These are phyloP conservation scores for Engraulis encrasicolus DNA, from an alignment of 2,113 vertebrate species.

Conservation along the genomic window DNA sequence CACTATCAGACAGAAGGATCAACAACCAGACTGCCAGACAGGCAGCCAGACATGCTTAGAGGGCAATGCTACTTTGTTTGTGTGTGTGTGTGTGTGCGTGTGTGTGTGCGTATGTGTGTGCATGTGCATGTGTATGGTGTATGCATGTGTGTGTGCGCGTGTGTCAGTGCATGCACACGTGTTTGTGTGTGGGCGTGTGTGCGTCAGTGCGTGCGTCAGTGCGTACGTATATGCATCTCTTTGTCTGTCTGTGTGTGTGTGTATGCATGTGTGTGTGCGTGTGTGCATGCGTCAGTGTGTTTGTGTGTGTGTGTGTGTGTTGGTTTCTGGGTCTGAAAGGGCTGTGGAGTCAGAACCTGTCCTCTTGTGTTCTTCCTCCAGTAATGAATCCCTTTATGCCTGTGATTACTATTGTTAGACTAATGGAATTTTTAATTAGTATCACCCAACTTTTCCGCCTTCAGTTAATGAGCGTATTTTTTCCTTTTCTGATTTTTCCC, in stretches of 20 bases:
- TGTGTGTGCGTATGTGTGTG: too few relatives aligned
- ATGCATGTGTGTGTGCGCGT: too few relatives aligned
- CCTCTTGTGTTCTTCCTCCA: slow-evolving; percentile 38
- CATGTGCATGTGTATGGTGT: too few relatives aligned
- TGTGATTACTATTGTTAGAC: slow-evolving; percentile 69
- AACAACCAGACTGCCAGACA: neutral
- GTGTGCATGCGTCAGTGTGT: too few relatives aligned
- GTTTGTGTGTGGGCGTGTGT: too few relatives aligned
- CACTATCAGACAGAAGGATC: neutral
- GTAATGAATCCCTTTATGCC: slow-evolving; percentile 62
- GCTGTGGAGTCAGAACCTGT: slow-evolving; percentile 51
- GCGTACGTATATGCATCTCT: neutral
- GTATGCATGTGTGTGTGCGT: too few relatives aligned
- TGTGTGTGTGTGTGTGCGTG: too few relatives aligned
- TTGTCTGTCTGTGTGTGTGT: neutral
- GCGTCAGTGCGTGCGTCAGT: too few relatives aligned
- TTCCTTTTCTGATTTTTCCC: slow-evolving; percentile 38
- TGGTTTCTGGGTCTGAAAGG: slow-evolving; percentile 17
- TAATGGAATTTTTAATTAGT: slow-evolving; percentile 77
- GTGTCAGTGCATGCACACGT: too few relatives aligned
- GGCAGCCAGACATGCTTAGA: neutral
- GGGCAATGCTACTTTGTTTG: too few relatives aligned
- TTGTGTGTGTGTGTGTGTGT: neutral
- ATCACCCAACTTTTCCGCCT: slow-evolving; percentile 57
- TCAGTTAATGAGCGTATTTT: slow-evolving; percentile 58